Evolutionary conservation across 2,888 invertebrate genomes (phyloP).

Genomic region (Volucella zonaria): DNA sequence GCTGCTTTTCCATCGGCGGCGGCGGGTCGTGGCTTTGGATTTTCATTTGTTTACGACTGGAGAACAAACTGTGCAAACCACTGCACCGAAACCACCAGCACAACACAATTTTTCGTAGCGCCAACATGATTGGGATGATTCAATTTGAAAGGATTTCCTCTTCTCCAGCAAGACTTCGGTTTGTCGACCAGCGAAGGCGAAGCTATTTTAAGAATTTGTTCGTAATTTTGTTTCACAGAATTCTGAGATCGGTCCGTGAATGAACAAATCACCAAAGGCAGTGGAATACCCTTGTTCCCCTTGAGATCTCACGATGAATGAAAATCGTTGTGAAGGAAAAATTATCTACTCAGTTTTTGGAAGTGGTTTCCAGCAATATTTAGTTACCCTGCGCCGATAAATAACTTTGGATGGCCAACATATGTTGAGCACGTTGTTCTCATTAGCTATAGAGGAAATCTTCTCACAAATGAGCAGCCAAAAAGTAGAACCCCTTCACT

Average conservation of each 20-base stretch:
- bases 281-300: no score
- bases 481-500: no score
- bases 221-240: conserved; percentile 14
- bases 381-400: no score
- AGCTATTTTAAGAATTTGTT: conserved; percentile 41
- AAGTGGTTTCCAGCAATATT: background rate
- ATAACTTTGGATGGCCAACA: no score
- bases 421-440: no score
- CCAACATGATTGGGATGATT: conserved; percentile 45
- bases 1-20: background rate
- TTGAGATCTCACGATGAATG: no score
- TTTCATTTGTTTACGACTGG: conserved; percentile 31
- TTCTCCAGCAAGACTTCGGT: conserved; percentile 3
- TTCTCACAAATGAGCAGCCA: no score
- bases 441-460: no score
- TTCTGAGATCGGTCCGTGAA: background rate
- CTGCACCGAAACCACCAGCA: background rate
- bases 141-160: conserved; percentile 42
- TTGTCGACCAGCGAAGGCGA: background rate
- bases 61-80: conserved; percentile 22
- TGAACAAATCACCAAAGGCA: no score
- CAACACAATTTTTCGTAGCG: background rate
- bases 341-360: conserved; percentile 1
- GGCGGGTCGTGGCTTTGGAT: no score
- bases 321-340: conserved; percentile 8